Evolutionary conservation across 2,797 vertebrate species (phyloP), one percentile per base, ranked within the genome.

Genomic region (Micrastur ruficollis): DNA sequence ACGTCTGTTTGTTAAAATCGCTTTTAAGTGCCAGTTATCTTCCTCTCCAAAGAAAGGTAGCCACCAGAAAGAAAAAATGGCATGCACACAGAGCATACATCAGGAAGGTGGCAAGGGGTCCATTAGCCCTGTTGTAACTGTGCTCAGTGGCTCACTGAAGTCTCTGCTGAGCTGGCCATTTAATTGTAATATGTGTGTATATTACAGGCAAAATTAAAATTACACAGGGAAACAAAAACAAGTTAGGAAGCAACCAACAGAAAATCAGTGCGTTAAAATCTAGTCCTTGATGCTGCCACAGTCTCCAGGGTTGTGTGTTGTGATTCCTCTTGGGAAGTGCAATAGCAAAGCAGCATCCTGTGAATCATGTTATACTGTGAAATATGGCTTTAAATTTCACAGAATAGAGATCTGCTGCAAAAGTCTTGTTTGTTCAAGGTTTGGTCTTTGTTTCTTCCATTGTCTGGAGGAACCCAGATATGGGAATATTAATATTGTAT

Each of bases 401-500:
- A 66, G 47, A 89, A 58, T 49, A 91, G 34, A 49, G 36, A 73
- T 55, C 15, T 67, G 36, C 36, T 81, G 68, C 19, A 47, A 86
- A 84, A 91, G n/a, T 47, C 52, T 52, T 82, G 16, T 67, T 91
- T 94, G 32, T 86, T 95, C 63, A 58, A 74, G 79, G 55, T 70
- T 86, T 80, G 11, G 12, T 84, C 68, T 93, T 95, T 89, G 79
- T 92, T 92, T 89, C 63, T 91, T 85, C 52, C 14, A 10, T 62
- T 93, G 76, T 82, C 72, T 80, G 91, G 71, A 80, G 56, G 58
- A 93, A 62, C 32, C 70, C 70, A 74, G 72, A 73, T 95, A 86
- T 5, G 7, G 62, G 47, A 86, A 93, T 95, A 96, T 97, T 96
- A 94, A 86, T 96, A 95, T 96, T 95, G 95, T 82, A 90, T 89